Conservation (phyloP, 2,888 invertebrate genomes). For the Diadegma fenestrale region DNA sequence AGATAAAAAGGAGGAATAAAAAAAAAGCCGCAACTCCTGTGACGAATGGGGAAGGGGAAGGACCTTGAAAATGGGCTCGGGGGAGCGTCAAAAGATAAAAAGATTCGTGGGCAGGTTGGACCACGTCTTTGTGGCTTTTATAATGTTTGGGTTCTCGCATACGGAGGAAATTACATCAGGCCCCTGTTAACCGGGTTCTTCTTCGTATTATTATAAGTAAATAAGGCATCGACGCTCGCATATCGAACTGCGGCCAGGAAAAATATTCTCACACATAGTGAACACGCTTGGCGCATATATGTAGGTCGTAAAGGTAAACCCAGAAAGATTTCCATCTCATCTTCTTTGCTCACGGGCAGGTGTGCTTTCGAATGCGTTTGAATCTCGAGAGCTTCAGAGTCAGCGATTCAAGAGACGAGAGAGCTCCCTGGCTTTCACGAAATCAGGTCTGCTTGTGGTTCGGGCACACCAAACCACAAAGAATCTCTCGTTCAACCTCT, state of each 20-base stretch:
- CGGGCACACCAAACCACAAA: slow-evolving; percentile 59
- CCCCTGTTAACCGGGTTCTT: slow-evolving; percentile 53
- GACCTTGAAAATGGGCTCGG: slow-evolving; percentile 36
- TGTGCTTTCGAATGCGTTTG: slow-evolving; percentile 36
- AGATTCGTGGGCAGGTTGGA: slow-evolving; percentile 40
- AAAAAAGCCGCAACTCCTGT: slow-evolving; percentile 11
- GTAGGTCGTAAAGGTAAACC: slow-evolving; percentile 29
- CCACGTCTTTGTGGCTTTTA: slow-evolving; percentile 42
- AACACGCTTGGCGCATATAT: neutral
- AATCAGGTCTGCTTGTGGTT: slow-evolving; percentile 57
- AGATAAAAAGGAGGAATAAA: slow-evolving; percentile 6
- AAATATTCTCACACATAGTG: neutral
- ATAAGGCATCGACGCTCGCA: slow-evolving; percentile 69
- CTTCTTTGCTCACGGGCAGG: slow-evolving; percentile 48
- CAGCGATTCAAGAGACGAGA: slow-evolving; percentile 34
- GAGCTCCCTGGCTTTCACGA: slow-evolving; percentile 56
- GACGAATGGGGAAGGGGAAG: slow-evolving; percentile 37
- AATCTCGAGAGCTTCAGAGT: slow-evolving; percentile 52
- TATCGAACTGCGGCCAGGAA: slow-evolving; percentile 38
- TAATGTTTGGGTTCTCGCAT: slow-evolving; percentile 16
- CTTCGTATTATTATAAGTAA: slow-evolving; percentile 69
- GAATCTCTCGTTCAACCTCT: slow-evolving; percentile 46
- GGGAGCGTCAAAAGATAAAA: slow-evolving; percentile 29
- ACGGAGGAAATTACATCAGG: slow-evolving; percentile 55
- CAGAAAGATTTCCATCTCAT: slow-evolving; percentile 42